Evolutionary conservation across 2,797 vertebrate genomes (phyloP).

Genomic region (Esox masquinongy): DNA sequence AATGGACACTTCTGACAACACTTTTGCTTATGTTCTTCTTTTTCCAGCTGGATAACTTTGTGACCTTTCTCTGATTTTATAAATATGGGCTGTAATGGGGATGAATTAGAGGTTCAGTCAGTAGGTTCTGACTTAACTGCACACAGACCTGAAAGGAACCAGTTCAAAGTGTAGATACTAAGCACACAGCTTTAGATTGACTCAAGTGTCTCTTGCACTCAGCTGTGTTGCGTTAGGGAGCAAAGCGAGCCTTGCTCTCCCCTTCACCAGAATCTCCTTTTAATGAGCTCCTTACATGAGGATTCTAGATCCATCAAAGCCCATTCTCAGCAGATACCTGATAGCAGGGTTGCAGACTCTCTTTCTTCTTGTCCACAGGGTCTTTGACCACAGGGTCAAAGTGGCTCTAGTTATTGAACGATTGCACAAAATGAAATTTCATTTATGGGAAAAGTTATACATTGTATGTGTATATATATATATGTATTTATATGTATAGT

Average conservation of each 20-base stretch:
- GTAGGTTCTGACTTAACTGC: not conserved
- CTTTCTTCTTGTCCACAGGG: conserved; percentile 28
- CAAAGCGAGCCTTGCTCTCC: conserved; percentile 30
- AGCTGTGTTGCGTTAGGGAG: conserved; percentile 39
- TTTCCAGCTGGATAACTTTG: conserved; percentile 25
- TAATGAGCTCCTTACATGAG: conserved; percentile 59
- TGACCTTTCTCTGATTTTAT: conserved; percentile 26
- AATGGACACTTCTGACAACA: not conserved
- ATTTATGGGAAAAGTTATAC: conserved; percentile 36
- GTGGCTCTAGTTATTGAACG: conserved; percentile 33
- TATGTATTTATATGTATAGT: too few species aligned
- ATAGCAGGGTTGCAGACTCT: conserved; percentile 13
- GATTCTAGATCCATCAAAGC: conserved; percentile 41
- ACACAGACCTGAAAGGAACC: conserved; percentile 51
- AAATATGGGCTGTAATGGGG: conserved; percentile 12
- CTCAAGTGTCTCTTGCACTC: not conserved
- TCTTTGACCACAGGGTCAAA: conserved; percentile 36
- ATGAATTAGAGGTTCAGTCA: not conserved
- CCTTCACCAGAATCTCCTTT: conserved; percentile 53
- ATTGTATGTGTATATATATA: conserved; percentile 4
- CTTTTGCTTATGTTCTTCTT: conserved; percentile 55
- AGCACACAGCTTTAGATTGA: not conserved
- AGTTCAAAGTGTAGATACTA: not conserved
- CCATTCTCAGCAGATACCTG: conserved; percentile 27
- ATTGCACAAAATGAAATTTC: conserved; percentile 46